Evolutionary conservation across 1,140 invertebrate species (phyloP).

Genomic region (Aphelenchoides fujianensis): DNA sequence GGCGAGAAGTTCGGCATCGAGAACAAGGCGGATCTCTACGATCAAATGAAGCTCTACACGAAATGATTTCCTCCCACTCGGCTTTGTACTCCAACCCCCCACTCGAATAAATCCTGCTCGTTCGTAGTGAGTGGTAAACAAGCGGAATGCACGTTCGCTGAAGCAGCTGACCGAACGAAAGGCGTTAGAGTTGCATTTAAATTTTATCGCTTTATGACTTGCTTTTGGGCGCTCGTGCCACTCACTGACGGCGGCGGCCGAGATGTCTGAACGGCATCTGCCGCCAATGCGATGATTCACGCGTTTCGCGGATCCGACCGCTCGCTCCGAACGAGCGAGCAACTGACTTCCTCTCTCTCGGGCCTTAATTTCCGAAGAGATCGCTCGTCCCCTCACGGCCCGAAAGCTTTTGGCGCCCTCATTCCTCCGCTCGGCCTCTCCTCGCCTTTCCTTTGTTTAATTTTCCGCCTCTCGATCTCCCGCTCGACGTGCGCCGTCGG

Average conservation of each 20-base stretch:
- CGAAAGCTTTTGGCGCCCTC: background rate
- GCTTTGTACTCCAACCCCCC: no score
- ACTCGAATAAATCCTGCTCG: no score
- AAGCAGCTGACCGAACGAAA: no score
- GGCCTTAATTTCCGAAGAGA: no score
- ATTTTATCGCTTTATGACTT: background rate
- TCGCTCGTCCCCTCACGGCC: no score
- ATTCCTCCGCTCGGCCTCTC: background rate
- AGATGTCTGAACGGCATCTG: background rate
- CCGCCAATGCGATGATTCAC: slow-evolving; percentile 1
- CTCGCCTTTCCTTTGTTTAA: background rate
- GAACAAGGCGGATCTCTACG: slow-evolving; percentile 37
- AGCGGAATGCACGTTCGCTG: no score
- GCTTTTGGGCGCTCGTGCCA: background rate
- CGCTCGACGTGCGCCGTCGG: background rate
- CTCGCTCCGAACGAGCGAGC: background rate
- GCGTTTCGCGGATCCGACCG: background rate
- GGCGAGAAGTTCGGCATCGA: slow-evolving; percentile 47
- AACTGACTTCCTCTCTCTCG: no score
- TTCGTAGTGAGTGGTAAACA: no score
- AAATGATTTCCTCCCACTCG: no score
- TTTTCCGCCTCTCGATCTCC: background rate
- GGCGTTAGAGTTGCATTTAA: no score
- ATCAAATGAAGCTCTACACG: slow-evolving; percentile 38
- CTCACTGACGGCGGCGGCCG: no score